Conservation (phyloP, 2,113 vertebrate species). For the Melanocharis versteri region DNA sequence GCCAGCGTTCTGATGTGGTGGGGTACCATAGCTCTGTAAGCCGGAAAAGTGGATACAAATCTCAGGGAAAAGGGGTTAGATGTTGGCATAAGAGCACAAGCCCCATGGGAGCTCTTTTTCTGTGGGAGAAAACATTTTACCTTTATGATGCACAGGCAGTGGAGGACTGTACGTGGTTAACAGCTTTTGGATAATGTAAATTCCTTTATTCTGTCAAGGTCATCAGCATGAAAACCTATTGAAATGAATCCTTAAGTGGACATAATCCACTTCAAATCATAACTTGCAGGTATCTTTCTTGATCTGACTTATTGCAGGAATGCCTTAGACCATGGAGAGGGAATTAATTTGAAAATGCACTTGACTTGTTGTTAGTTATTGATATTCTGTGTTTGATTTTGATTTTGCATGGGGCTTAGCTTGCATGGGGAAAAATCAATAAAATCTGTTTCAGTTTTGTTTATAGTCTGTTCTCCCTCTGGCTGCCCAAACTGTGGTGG, state of each 20-base stretch:
- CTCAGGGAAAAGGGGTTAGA: not conserved
- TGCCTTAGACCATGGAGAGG: not conserved
- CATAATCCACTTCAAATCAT: not conserved
- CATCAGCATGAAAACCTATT: not conserved
- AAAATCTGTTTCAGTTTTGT: conserved; percentile 54
- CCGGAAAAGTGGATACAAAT: not conserved
- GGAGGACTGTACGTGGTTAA: not conserved
- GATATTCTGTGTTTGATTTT: conserved; percentile 48
- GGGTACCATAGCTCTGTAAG: not conserved
- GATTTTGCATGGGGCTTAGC: conserved; percentile 35
- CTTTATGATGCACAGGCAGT: not conserved
- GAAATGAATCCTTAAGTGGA: not conserved
- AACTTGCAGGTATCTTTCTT: conserved; percentile 10
- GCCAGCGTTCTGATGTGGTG: not conserved
- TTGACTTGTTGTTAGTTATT: conserved; percentile 48
- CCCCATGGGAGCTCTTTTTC: not conserved
- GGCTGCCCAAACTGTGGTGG: conserved; percentile 2
- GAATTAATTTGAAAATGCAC: conserved; percentile 28
- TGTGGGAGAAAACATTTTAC: not conserved
- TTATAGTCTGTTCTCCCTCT: conserved; percentile 39
- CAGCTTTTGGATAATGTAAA: not conserved
- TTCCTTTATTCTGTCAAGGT: not conserved
- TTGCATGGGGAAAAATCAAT: conserved; percentile 51
- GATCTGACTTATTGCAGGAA: not conserved
- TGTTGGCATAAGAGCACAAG: not conserved